Evolutionary conservation across 2,888 invertebrate genomes (phyloP).

Genomic region (Nemapogon koenigi): DNA sequence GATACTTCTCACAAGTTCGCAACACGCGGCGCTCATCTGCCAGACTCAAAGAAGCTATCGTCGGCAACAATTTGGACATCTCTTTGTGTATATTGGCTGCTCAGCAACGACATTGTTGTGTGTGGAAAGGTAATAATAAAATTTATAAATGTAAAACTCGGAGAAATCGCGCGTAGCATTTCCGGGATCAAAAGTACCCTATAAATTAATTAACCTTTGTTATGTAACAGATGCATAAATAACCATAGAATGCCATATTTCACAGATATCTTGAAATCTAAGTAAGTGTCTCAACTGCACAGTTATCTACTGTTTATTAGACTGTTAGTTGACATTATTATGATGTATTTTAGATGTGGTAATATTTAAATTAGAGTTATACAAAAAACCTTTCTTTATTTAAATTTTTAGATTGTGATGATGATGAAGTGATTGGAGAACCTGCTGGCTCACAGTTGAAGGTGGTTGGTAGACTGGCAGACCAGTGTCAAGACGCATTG

Average conservation of each 20-base stretch:
- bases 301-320: no score
- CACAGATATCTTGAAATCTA: no score
- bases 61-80: conserved; percentile 92
- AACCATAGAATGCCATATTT: no score
- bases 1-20: conserved; percentile 95
- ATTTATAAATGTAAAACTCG: neutral
- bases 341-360: no score
- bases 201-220: no score
- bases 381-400: no score
- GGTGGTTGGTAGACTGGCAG: conserved; percentile 85
- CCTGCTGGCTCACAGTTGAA: conserved; percentile 81
- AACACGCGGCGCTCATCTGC: conserved; percentile 96
- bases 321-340: no score
- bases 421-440: conserved; percentile 48
- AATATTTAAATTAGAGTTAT: no score
- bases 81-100: conserved; percentile 93
- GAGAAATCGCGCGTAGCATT: no score
- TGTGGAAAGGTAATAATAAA: conserved; percentile 68
- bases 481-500: conserved; percentile 96
- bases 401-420: conserved; percentile 31
- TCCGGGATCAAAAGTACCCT: no score
- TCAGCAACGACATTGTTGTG: conserved; percentile 95
- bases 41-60: conserved; percentile 92
- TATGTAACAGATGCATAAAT: no score
- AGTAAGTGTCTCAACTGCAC: no score